Evolutionary conservation across 1,140 invertebrate genomes (phyloP), one percentile per base, ranked within the genome.

Genomic region (Neuroterus valhalla): DNA sequence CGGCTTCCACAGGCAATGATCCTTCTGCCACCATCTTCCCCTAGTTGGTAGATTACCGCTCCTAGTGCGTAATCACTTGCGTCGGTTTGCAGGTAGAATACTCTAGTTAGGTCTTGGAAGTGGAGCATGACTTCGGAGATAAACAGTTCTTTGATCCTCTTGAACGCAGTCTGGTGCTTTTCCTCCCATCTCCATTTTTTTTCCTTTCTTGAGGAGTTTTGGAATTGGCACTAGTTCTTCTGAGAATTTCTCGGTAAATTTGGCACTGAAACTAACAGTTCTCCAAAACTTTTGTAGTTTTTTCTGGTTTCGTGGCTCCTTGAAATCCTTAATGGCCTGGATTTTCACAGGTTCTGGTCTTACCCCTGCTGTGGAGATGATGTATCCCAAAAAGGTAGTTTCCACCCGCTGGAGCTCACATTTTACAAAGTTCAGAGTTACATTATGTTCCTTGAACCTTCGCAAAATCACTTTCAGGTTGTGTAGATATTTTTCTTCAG

Each of bases 351-450:
- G 82, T 68, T 85, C 77, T 12, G 81, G 82, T 62, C 68, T 73
- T 14, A 83, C 68, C 43, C 81, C 45, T 12, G 46, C 14, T 2
- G 83, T 45, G 0, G 84, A 78, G 10, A 88, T 73, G 10, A 88
- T 82, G 71, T 79, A 75, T 10, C 90, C 90, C 21, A 91, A 72
- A 73, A 88, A 91, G 23, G 81, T 73, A 5, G 91, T 62, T 66
- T 87, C 77, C 15, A 66, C 72, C 55, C 84, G 74, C 19, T 82
- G 86, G 75, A 92, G 91, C 44, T 88, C 72, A 46, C 83, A 88
- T 82, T 91, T 91, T 70, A 81, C 72, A 1, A 88, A 77, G 45
- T 90, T 91, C 1, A 92, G 79, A 38, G 89, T 91, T 3, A 92
- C 74, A 38, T 85, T 84, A 10, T 88, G 85, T 48, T 80, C 71